These are phyloP conservation scores for Myripristis jacobus DNA, from an alignment of 2,797 vertebrate genomes.

Conservation along the genomic window DNA sequence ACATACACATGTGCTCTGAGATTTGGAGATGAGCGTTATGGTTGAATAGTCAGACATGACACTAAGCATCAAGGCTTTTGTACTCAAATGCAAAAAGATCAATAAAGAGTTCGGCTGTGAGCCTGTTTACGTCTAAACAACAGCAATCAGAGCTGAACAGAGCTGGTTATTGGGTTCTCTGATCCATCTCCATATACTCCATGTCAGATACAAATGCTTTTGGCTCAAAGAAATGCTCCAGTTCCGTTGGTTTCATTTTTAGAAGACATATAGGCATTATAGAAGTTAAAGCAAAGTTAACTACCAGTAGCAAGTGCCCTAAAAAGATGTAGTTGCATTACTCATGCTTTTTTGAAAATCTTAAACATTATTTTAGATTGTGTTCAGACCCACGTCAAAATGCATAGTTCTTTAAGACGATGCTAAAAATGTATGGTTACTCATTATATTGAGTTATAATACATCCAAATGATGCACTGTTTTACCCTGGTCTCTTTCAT, in stretches of 20 bases:
- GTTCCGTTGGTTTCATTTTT: not conserved
- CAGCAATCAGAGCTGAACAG: constrained; percentile 40
- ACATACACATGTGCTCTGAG: not conserved
- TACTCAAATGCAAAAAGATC: constrained; percentile 43
- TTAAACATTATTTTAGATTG: constrained; percentile 6
- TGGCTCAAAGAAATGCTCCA: not conserved
- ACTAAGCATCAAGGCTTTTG: constrained; percentile 31
- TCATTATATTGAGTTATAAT: no score
- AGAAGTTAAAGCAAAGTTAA: constrained; percentile 14
- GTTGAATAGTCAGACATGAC: constrained; percentile 36
- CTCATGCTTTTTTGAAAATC: not conserved
- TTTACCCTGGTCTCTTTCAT: not conserved
- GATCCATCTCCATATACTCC: constrained; percentile 31
- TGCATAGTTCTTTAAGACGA: not conserved
- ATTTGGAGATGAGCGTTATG: constrained; percentile 12
- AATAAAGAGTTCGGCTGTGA: constrained; percentile 39
- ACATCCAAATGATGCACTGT: not conserved
- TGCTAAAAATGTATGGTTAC: no score
- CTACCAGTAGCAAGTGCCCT: not conserved
- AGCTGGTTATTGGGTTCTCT: constrained; percentile 47
- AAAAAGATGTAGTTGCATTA: not conserved
- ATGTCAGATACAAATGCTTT: not conserved
- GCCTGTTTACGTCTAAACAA: constrained; percentile 56
- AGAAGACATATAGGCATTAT: no score
- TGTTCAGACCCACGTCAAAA: constrained; percentile 8